These are phyloP conservation scores for Tethea ocularis DNA, from an alignment of 2,888 invertebrate genomes.

Conservation along the genomic window DNA sequence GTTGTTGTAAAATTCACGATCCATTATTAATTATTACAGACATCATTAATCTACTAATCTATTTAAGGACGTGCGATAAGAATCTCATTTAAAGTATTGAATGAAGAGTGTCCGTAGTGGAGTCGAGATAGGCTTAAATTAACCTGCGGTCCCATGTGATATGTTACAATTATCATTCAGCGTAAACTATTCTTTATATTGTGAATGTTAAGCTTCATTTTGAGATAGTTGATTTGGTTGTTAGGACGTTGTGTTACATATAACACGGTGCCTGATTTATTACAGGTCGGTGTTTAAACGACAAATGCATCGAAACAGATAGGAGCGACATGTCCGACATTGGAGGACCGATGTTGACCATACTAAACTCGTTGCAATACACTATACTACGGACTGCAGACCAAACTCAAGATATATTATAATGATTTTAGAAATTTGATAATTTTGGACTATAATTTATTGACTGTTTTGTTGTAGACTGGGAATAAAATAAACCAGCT, in stretches of 20 bases:
- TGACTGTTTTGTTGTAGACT: neutral
- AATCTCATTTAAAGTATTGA: slow-evolving; percentile 84
- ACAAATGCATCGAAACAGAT: slow-evolving; percentile 84
- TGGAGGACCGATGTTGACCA: slow-evolving; percentile 79
- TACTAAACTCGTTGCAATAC: slow-evolving; percentile 60
- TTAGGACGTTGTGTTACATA: slow-evolving; percentile 38
- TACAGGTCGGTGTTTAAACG: slow-evolving; percentile 84
- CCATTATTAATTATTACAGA: slow-evolving; percentile 84
- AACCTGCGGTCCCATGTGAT: slow-evolving; percentile 36
- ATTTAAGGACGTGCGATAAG: slow-evolving; percentile 83
- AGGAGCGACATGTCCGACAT: slow-evolving; percentile 83
- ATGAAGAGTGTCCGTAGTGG: slow-evolving; percentile 83
- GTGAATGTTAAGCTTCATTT: slow-evolving; percentile 23
- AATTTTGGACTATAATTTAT: neutral
- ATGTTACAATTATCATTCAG: slow-evolving; percentile 17
- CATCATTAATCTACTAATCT: slow-evolving; percentile 84
- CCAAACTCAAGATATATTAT: slow-evolving; percentile 49
- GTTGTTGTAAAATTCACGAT: slow-evolving; percentile 83
- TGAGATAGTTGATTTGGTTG: slow-evolving; percentile 14
- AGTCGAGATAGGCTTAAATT: slow-evolving; percentile 82
- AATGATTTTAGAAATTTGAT: slow-evolving; percentile 12
- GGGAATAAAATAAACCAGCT: neutral
- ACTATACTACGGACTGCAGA: slow-evolving; percentile 47
- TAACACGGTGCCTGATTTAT: slow-evolving; percentile 74
- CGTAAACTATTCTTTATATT: slow-evolving; percentile 25